phyloP scores from a whole-genome alignment of 2,888 invertebrate species.

The Heterodera filipjevi region DNA sequence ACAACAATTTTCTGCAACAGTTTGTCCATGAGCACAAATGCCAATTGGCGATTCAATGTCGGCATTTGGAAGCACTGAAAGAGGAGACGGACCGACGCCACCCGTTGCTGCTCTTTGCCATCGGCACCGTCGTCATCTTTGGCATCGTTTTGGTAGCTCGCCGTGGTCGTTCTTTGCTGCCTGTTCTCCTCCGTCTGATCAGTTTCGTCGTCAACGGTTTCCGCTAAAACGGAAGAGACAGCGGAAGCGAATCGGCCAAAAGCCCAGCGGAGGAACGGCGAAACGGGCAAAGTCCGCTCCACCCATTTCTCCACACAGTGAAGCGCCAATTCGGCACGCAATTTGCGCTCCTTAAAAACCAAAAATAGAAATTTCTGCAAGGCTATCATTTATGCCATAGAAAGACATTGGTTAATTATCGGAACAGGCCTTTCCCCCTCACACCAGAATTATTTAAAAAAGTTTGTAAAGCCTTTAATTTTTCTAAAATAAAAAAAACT shows the following conservation, averaged over 20 bases:
- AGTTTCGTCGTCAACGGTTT: background rate
- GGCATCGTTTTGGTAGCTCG: background rate
- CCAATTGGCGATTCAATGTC: constrained; percentile 73
- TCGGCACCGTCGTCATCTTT: constrained; percentile 28
- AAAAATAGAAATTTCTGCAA: background rate
- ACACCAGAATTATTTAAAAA: too few relatives aligned
- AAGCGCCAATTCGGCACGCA: constrained; percentile 55
- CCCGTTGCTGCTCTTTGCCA: constrained; percentile 37
- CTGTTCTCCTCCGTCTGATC: background rate
- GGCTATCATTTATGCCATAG: too few relatives aligned
- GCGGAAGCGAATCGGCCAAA: constrained; percentile 2
- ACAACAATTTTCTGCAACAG: constrained; percentile 73
- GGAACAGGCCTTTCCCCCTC: too few relatives aligned
- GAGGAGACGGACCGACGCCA: constrained; percentile 36
- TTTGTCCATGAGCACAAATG: constrained; percentile 80
- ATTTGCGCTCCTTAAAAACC: constrained; percentile 47
- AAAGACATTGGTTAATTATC: too few relatives aligned
- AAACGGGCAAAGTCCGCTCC: constrained; percentile 40
- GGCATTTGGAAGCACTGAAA: constrained; percentile 69
- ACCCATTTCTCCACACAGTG: constrained; percentile 50
- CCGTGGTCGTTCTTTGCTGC: background rate
- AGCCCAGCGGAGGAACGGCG: constrained; percentile 23
- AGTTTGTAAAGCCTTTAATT: too few relatives aligned
- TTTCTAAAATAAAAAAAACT: too few relatives aligned
- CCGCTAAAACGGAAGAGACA: background rate